These are phyloP conservation scores for Hyphantria cunea DNA, from an alignment of 1,140 invertebrate genomes.

Conservation along the genomic window DNA sequence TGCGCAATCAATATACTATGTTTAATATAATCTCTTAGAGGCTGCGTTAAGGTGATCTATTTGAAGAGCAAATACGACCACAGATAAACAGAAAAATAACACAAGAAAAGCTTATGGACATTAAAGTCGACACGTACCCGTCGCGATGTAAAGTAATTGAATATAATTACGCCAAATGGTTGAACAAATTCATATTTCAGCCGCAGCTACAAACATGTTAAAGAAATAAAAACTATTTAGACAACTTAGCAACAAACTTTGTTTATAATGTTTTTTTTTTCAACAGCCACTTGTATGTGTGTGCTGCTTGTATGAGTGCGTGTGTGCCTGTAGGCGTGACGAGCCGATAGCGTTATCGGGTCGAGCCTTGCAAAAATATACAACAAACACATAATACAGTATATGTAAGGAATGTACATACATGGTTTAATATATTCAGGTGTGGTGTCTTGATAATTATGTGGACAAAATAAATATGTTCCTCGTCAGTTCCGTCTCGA, in stretches of 20 bases:
- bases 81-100: not conserved
- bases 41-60: not conserved
- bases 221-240: conserved; percentile 33
- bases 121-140: too few species aligned
- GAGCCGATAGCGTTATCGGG: conserved; percentile 69
- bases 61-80: not conserved
- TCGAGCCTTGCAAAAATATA: conserved; percentile 76
- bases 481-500: not conserved
- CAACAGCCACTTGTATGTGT: conserved; percentile 1
- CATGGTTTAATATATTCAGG: conserved; percentile 43
- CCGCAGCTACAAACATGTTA: not conserved
- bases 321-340: conserved; percentile 65
- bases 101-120: not conserved
- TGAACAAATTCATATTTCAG: conserved; percentile 15
- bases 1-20: too few species aligned
- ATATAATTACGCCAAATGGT: conserved; percentile 5
- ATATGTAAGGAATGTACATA: conserved; percentile 43
- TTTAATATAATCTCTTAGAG: not conserved
- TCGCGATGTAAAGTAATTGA: not conserved
- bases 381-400: conserved; percentile 71
- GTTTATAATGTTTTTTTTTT: conserved; percentile 15
- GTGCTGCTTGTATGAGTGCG: conserved; percentile 45
- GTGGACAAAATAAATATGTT: conserved; percentile 38
- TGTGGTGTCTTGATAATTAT: conserved; percentile 49
- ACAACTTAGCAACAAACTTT: conserved; percentile 52